Percentiles rank a stretch among this genome's conserved stretches.
phyloP scores from a whole-genome alignment of 2,888 invertebrate genomes.

The Drosophila greeni region DNA sequence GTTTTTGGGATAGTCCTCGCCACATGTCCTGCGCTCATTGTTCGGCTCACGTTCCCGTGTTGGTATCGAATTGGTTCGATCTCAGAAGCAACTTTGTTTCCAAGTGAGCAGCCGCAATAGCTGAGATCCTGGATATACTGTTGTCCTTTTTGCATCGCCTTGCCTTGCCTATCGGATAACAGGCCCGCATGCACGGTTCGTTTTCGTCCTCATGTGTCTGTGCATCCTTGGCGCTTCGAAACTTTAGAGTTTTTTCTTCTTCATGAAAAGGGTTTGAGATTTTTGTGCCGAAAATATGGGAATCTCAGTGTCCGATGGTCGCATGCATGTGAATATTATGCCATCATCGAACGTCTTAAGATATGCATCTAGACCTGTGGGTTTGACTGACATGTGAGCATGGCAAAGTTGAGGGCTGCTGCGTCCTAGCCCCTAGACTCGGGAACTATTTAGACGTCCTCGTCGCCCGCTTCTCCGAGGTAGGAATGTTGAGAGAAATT shows the following conservation, averaged over 20 bases:
- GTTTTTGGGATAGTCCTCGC: constrained; percentile 40
- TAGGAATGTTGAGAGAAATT: background rate
- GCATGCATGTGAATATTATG: constrained; percentile 53
- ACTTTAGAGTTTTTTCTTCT: constrained; percentile 57
- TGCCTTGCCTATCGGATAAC: constrained; percentile 75
- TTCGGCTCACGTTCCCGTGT: constrained; percentile 64
- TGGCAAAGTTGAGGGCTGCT: constrained; percentile 51
- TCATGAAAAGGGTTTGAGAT: constrained; percentile 55
- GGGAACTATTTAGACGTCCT: constrained; percentile 2
- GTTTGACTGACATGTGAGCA: constrained; percentile 50
- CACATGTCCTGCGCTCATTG: constrained; percentile 59
- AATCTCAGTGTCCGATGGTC: constrained; percentile 51
- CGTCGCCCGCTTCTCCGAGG: background rate
- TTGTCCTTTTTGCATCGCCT: constrained; percentile 20
- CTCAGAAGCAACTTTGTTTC: constrained; percentile 66
- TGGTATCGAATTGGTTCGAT: constrained; percentile 70
- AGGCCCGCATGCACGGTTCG: constrained; percentile 71
- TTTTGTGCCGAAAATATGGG: constrained; percentile 59
- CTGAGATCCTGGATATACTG: constrained; percentile 37
- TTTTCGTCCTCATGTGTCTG: constrained; percentile 55
- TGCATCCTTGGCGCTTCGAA: constrained; percentile 55
- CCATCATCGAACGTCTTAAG: constrained; percentile 63
- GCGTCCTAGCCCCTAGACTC: constrained; percentile 18
- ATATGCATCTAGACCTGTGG: constrained; percentile 64
- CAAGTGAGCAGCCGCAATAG: constrained; percentile 54